These are phyloP conservation scores for Palythoa caribaeorum DNA, from an alignment of 92 coral and sea anemone species.

Conservation along the genomic window DNA sequence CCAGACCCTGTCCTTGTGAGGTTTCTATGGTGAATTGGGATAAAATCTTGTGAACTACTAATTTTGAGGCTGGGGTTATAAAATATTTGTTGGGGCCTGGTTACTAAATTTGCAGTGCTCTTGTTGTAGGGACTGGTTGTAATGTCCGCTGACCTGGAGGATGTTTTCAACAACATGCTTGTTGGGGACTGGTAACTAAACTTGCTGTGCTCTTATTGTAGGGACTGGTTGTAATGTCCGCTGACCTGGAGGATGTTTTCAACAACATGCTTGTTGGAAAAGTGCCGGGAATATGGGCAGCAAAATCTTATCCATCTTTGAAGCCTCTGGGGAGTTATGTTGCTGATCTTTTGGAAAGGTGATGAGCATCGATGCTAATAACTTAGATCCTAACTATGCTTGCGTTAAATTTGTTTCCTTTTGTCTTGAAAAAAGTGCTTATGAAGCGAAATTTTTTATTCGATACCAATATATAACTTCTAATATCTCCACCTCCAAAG, in stretches of 20 bases:
- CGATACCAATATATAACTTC: too few species aligned
- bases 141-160: slow-evolving; percentile 99
- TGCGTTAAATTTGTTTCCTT: too few species aligned
- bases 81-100: background rate
- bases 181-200: background rate
- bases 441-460: too few species aligned
- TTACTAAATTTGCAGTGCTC: background rate
- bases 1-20: too few species aligned
- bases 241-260: slow-evolving; percentile 98
- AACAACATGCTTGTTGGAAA: slow-evolving; percentile 98
- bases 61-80: too few species aligned
- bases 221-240: slow-evolving; percentile 99
- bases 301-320: slow-evolving; percentile 97
- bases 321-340: slow-evolving; percentile 99
- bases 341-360: slow-evolving; percentile 96
- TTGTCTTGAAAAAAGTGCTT: too few species aligned
- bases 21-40: too few species aligned
- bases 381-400: background rate
- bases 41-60: too few species aligned
- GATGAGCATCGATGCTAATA: background rate
- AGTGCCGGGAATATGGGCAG: slow-evolving; percentile 99
- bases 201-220: slow-evolving; percentile 1
- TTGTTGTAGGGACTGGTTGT: slow-evolving; percentile 91
- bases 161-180: slow-evolving; percentile 64
- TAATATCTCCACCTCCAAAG: too few species aligned